Evolutionary conservation across 2,888 invertebrate species (phyloP).

Genomic region (Pyralis farinalis): DNA sequence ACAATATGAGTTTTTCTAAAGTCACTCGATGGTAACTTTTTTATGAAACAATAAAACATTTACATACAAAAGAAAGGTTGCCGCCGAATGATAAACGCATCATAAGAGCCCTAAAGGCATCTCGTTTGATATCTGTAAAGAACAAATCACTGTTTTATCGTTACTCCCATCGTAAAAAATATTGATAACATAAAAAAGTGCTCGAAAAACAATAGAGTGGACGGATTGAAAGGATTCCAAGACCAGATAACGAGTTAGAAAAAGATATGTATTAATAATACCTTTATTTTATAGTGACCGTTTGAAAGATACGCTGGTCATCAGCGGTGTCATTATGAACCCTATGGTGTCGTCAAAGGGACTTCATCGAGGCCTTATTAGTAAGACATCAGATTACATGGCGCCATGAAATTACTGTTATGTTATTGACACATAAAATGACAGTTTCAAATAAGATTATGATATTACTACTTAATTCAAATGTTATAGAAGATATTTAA

Average conservation of each 20-base stretch:
- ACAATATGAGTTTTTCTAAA: too few relatives aligned
- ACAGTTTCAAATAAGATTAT: slow-evolving; percentile 7
- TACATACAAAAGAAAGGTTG: slow-evolving; percentile 68
- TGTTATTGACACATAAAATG: slow-evolving; percentile 12
- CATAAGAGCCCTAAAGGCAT: slow-evolving; percentile 62
- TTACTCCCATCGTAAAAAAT: slow-evolving; percentile 74
- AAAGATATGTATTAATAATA: slow-evolving; percentile 75
- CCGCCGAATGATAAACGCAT: slow-evolving; percentile 73
- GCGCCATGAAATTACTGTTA: slow-evolving; percentile 19
- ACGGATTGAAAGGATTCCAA: slow-evolving; percentile 76
- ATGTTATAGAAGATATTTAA: too few relatives aligned
- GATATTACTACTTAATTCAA: slow-evolving; percentile 20
- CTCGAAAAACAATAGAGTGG: slow-evolving; percentile 76
- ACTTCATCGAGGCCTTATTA: background rate
- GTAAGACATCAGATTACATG: slow-evolving; percentile 12
- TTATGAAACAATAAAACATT: slow-evolving; percentile 66
- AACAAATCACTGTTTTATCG: slow-evolving; percentile 79
- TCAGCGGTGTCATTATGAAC: slow-evolving; percentile 44
- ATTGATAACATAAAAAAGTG: slow-evolving; percentile 77
- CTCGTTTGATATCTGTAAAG: slow-evolving; percentile 65
- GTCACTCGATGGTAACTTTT: slow-evolving; percentile 29
- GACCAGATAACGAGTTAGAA: slow-evolving; percentile 66
- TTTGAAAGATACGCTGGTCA: slow-evolving; percentile 43
- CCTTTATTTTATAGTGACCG: slow-evolving; percentile 37
- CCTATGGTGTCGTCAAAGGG: slow-evolving; percentile 18